phyloP scores from a whole-genome alignment of 2,888 invertebrate genomes.

The Dascillus cervinus region DNA sequence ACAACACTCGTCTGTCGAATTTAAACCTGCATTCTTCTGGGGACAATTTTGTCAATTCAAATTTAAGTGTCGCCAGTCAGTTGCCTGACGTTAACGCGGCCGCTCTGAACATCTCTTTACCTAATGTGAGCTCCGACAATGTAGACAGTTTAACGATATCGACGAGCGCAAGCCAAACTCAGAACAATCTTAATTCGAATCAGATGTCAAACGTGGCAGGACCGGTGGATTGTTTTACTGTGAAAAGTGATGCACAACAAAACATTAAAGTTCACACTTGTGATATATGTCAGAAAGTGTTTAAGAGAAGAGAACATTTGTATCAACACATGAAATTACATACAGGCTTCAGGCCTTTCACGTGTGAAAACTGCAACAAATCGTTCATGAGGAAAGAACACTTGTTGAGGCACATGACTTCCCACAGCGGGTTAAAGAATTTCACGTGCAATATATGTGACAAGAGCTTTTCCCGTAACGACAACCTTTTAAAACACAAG shows the following conservation, averaged over 20 bases:
- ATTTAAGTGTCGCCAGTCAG: too few species aligned
- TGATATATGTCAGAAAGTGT: constrained; percentile 54
- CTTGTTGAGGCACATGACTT: constrained; percentile 55
- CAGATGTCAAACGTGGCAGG: too few species aligned
- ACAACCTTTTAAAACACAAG: constrained; percentile 53
- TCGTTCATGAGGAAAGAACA: constrained; percentile 64
- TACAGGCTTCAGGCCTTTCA: constrained; percentile 58
- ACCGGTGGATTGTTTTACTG: too few species aligned
- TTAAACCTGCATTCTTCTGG: too few species aligned
- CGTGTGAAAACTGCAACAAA: constrained; percentile 57
- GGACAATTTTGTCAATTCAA: too few species aligned
- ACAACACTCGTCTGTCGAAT: too few species aligned
- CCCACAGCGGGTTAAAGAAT: constrained; percentile 61
- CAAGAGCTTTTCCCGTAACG: constrained; percentile 46
- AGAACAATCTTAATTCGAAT: too few species aligned
- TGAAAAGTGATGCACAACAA: neutral
- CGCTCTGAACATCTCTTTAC: too few species aligned
- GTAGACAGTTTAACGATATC: too few species aligned
- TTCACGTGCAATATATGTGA: constrained; percentile 55
- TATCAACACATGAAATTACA: constrained; percentile 62
- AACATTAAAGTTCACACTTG: constrained; percentile 36
- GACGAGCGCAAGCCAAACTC: too few species aligned
- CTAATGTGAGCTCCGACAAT: too few species aligned
- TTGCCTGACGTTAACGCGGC: too few species aligned
- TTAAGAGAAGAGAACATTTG: constrained; percentile 62